phyloP scores from a whole-genome alignment of 2,113 vertebrate genomes.

The Hucho hucho region DNA sequence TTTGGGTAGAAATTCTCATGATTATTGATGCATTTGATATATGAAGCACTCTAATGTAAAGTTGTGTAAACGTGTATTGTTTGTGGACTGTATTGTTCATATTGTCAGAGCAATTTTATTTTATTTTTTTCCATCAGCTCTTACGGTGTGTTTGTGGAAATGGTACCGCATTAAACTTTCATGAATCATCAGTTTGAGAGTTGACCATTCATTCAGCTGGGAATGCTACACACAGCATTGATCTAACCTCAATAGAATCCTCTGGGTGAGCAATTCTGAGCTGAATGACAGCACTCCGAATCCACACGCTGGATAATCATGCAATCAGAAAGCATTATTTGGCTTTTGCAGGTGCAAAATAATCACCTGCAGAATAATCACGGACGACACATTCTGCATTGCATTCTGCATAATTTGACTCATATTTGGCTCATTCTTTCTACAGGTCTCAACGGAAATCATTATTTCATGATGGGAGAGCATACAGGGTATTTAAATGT shows the following conservation, averaged over 20 bases:
- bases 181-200: too few species aligned
- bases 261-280: constrained; percentile 55
- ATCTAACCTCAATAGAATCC: constrained; percentile 49
- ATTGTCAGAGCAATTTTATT: too few species aligned
- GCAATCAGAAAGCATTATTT: constrained; percentile 71
- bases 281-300: constrained; percentile 57
- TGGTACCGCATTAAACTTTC: too few species aligned
- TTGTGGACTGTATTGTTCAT: too few species aligned
- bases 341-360: constrained; percentile 62
- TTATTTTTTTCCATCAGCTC: too few species aligned
- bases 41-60: too few species aligned
- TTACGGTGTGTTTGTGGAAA: too few species aligned
- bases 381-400: constrained; percentile 39
- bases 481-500: constrained; percentile 31
- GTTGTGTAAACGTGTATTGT: too few species aligned
- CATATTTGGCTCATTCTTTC: constrained; percentile 47
- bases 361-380: constrained; percentile 17
- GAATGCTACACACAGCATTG: constrained; percentile 14
- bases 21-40: too few species aligned
- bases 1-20: too few species aligned
- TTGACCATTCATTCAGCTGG: too few species aligned
- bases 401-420: constrained; percentile 61
- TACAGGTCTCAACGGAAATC: constrained; percentile 46
- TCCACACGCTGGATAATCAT: constrained; percentile 58
- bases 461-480: constrained; percentile 23